Base-by-base conservation (phyloP, 2,888 invertebrate genomes). In the Aleiodes leptofemur region DNA sequence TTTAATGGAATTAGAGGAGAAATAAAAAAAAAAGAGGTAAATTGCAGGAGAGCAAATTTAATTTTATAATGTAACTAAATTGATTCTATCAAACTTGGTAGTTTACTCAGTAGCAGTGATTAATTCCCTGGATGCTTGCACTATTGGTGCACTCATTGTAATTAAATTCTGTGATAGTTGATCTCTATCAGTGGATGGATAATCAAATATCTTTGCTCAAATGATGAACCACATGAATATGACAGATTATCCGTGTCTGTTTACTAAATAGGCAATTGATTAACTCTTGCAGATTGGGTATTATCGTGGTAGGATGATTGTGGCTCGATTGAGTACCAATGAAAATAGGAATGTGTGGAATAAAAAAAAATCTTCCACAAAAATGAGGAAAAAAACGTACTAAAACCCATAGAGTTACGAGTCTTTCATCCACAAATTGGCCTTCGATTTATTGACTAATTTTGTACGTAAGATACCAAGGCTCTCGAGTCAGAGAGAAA, bases 401-500 rank as follows among this genome's bases (percentile, higher is more conserved):
- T 23, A 23, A 43, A 43, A 43, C 9, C 16, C 55, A 55, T 55
- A 8, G 14, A 16, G 16, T 16, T n/a, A 55, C 16, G 16, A 55
- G n/a, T 1, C 31, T 59, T 59, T 38, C 1, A n/a, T 4, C n/a
- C 38, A n/a, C 34, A 48, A 69, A 51, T 66, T 34, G 59, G n/a
- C 83, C 82, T 81, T 83, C 82, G 81, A 80, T 78, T 82, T 81
- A 83, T 83, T 79, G 83, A 83, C 69, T 59, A 71, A 57, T 61
- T 61, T 34, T 13, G 7, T 14, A 38, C 16, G 34, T 38, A 61
- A 61, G 61, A 34, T 34, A 56, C 43, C 43, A 43, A 43, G 43
- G 43, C 43, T 43, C 11, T 9, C 9, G 43, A 43, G 43, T 6
- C 5, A 34, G 34, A 34, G 34, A 34, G 34, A 34, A 34, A 34